Evolutionary conservation across 2,797 vertebrate species (phyloP).

Genomic region (Urosaurus nigricauda): DNA sequence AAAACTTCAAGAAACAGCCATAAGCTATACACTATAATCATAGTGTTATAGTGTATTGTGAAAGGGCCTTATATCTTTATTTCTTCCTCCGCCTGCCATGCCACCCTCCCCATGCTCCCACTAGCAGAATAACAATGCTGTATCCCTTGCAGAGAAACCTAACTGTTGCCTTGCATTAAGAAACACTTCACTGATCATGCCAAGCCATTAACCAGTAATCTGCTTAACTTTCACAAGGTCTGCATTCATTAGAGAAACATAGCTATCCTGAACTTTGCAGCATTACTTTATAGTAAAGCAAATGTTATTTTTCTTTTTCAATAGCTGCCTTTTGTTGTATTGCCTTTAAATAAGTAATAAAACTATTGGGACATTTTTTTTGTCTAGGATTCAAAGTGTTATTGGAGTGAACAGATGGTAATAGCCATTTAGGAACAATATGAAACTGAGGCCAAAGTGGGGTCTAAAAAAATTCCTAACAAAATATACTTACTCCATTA

Average conservation of each 20-base stretch:
- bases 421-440: background rate
- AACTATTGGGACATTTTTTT: background rate
- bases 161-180: background rate
- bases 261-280: background rate
- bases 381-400: conserved; percentile 9
- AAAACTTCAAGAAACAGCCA: no score
- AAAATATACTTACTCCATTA: rapidly evolving
- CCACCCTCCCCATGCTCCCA: background rate
- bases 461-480: background rate
- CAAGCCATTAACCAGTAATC: background rate
- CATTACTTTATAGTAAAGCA: background rate
- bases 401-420: background rate
- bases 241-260: background rate
- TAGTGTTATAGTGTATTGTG: no score
- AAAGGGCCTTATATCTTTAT: background rate
- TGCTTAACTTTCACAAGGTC: background rate
- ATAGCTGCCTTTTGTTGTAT: background rate
- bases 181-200: background rate
- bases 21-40: no score
- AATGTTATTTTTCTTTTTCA: background rate
- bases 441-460: background rate
- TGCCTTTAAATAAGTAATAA: background rate
- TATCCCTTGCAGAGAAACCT: background rate
- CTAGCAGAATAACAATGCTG: background rate
- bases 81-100: no score